Evolutionary conservation across 2,113 vertebrate species (phyloP), one percentile per base, ranked within the genome.

Genomic region (Trematocara macrostoma): DNA sequence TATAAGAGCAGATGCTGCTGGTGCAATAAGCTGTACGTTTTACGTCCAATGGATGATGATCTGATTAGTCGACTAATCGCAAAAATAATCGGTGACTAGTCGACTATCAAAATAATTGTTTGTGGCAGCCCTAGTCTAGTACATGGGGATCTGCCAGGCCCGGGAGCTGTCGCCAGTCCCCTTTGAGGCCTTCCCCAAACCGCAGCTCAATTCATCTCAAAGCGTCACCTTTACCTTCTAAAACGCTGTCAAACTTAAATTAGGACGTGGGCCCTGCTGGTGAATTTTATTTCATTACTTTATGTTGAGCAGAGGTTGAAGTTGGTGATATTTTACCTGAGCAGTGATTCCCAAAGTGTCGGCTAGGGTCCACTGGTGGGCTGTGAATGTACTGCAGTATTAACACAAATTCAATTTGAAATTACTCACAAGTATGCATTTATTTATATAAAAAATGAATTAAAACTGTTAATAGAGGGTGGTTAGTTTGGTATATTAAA

Each of bases 401-500:
- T 35, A 61, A 35, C 57, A 35, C 31, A 61, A 61, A 61, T n/a
- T 61, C 0, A 61, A 1, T 35, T 61, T 11, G 0, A 61, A 61
- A 61, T 61, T 61, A 61, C 57, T 35, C 57, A 18, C 29, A 3
- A 34, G 57, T 7, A n/a, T 61, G 31, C 16, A 61, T 61, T 34
- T 61, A 61, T 61, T 61, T 61, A 34, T 61, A 61, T 61, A 61
- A 61, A 56, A 5, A 35, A 11, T 61, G 1, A 35, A 34, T 1
- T 7, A n/a, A 61, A 61, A 35, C 57, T 35, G 16, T n/a, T 61
- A n/a, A 61, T 11, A 11, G 57, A 16, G 35, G 57, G 9, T 0
- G 5, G 57, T 35, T 35, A 0, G 0, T 61, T 61, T 59, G 1
- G 1, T 3, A 15, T 57, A 57, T 59, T 0, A 11, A 61, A 61